These are phyloP conservation scores for Toxostoma redivivum DNA, from an alignment of 2,113 vertebrate genomes.

Conservation along the genomic window DNA sequence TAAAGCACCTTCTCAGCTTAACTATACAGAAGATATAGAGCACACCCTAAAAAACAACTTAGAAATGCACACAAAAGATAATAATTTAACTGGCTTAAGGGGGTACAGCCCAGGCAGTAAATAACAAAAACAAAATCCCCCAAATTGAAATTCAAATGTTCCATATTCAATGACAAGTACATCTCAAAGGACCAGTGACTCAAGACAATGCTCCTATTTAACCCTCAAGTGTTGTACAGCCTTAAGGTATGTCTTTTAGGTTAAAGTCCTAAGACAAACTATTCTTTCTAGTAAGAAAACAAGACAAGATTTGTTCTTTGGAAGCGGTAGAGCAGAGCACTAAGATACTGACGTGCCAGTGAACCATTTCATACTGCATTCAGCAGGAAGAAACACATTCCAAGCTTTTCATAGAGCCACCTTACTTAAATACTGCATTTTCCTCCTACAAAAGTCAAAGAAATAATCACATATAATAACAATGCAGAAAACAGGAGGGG, in stretches of 20 bases:
- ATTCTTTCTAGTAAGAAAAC: neutral
- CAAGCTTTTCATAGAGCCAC: neutral
- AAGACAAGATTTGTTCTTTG: neutral
- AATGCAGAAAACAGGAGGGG: neutral
- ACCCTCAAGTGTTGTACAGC: neutral
- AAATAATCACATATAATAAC: neutral
- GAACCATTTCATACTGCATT: neutral
- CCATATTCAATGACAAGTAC: neutral
- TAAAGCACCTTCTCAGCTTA: neutral
- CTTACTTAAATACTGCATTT: neutral
- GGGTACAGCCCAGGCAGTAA: neutral
- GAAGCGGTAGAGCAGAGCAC: neutral
- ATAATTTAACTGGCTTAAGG: neutral
- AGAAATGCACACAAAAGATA: neutral
- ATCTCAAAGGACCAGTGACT: neutral
- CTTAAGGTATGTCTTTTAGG: neutral
- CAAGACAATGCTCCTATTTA: neutral
- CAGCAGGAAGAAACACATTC: neutral
- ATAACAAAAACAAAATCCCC: fast-evolving
- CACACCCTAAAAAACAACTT: neutral
- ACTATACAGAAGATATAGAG: neutral
- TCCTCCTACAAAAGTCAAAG: neutral
- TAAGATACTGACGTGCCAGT: neutral
- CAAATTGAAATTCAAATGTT: neutral
- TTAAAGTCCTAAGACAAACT: neutral